Percentiles rank a stretch among this genome's conserved stretches.
phyloP scores from a whole-genome alignment of 2,888 invertebrate species.

The Cactoblastis cactorum region DNA sequence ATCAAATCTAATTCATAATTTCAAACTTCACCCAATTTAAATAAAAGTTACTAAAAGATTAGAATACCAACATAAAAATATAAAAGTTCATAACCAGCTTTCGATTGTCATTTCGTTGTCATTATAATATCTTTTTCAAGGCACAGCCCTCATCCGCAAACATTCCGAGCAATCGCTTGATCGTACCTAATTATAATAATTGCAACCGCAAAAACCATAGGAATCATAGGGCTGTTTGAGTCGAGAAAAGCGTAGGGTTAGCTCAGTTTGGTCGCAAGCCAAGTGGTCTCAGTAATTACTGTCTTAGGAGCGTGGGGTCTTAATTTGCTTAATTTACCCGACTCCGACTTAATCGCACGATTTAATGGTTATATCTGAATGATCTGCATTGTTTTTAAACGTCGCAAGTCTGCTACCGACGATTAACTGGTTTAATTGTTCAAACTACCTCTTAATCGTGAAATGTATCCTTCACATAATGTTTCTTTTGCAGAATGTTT shows the following conservation, averaged over 20 bases:
- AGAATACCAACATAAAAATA: not conserved
- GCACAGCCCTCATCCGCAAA: not conserved
- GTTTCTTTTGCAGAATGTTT: too few relatives aligned
- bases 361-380: conserved; percentile 72
- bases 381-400: conserved; percentile 69
- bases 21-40: too few relatives aligned
- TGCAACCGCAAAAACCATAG: conserved; percentile 4
- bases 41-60: too few relatives aligned
- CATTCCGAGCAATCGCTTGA: not conserved
- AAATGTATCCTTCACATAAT: too few relatives aligned
- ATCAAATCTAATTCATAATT: too few relatives aligned
- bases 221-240: not conserved
- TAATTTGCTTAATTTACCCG: conserved; percentile 76
- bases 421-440: conserved; percentile 33
- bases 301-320: conserved; percentile 67
- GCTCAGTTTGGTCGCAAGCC: conserved; percentile 55
- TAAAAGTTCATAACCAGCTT: not conserved
- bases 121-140: not conserved
- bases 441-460: too few relatives aligned
- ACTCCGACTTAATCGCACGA: conserved; percentile 64
- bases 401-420: conserved; percentile 54
- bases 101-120: not conserved
- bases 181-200: conserved; percentile 6
- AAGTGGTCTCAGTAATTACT: conserved; percentile 71
- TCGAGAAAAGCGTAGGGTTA: conserved; percentile 34